Base-by-base conservation (phyloP, 2,797 vertebrate species). In the Moxostoma hubbsi region DNA sequence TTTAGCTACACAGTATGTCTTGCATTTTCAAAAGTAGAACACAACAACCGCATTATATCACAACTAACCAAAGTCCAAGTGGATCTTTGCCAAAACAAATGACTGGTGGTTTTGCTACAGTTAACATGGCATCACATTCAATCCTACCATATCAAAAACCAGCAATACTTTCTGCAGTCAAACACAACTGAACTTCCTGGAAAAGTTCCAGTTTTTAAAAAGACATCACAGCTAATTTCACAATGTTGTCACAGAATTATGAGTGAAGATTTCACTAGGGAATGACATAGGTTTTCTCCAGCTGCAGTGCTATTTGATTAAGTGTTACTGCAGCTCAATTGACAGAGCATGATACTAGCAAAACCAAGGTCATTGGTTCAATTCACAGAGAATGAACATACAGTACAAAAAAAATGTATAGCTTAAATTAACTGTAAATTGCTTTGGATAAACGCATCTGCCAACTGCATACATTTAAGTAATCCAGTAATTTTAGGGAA, bases 171-270 rank as follows among this genome's bases (percentile, higher is more conserved):
- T 45, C 5, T 58, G 6, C 10, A 58, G 10, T 18, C 9, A 71
- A 47, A 71, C 54, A 16, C 4, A 4, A 58, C 10, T 53, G 50
- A 54, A 6, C 5, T 36, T 6, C 53, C 12, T 53, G 1, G 7
- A 24, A 67, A 51, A 24, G 11, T 9, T 53, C 8, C 4, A 13
- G 47, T 24, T 67, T 9, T 15, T 12, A 43, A 57, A 11, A 2
- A 55, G 9, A 57, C 68, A 36, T 70, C 16, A 51, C 47, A 16
- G 9, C 47, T 24, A 51, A 67, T 70, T 70, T 70, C 10, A 43
- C 51, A 43, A 51, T 10, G 9, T 1, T 55, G 67, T 69, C 24
- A 54, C 36, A 15, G 11, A 67, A 67, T 67, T 67, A 45, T 15
- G n/a, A 55, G 67, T 24, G 2, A 71, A 16, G 7, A 46, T 16